Evolutionary conservation across 1,140 invertebrate genomes (phyloP), one percentile per base, ranked within the genome.

Genomic region (Trichonephila clavipes): DNA sequence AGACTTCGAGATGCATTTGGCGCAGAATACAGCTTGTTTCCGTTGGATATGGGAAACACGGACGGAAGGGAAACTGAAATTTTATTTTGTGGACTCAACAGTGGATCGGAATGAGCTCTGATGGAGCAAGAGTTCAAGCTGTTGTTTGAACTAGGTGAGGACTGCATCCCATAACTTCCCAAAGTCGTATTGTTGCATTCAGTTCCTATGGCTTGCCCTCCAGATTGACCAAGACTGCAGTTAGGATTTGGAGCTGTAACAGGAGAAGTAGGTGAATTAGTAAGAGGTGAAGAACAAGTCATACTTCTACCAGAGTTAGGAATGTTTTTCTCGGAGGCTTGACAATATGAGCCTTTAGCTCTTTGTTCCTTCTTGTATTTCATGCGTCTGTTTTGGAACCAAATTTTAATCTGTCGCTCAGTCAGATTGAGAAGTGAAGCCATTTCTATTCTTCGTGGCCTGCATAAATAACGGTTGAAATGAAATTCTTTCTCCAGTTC

Each of bases 371-470:
- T 97, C 95, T 97, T 97, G 95, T 96, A 96, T 94, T 97, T 97
- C 97, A 97, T 97, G 66, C 97, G 96, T 12, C 97, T 95, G 95
- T 97, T 97, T 95, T 97, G 97, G 94, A 97, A 98, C 98, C 98
- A 99, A 83, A 98, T 98, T 96, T 99, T 99, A 21, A 99, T 98
- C 95, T 98, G 98, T 51, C 98, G 96, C 95, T 98, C 98, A 0
- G 97, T 97, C 0, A 99, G 96, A 59, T 96, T 96, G 1, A 99
- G 96, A 51, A 97, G 96, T 12, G 97, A 96, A 0, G 98, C 98
- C 94, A 99, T 96, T 95, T 98, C 97, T 51, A 98, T 98, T 28
- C 98, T 96, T 34, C 97, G 96, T 0, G 98, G 97, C 61, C 98
- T 96, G 86, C 97, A 98, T 1, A 99, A 96, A 95, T 98, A 98